Percentiles rank a stretch among this genome's conserved stretches.
Evolutionary conservation across 2,797 vertebrate genomes (phyloP).

Genomic region (Fistularia tabacaria): DNA sequence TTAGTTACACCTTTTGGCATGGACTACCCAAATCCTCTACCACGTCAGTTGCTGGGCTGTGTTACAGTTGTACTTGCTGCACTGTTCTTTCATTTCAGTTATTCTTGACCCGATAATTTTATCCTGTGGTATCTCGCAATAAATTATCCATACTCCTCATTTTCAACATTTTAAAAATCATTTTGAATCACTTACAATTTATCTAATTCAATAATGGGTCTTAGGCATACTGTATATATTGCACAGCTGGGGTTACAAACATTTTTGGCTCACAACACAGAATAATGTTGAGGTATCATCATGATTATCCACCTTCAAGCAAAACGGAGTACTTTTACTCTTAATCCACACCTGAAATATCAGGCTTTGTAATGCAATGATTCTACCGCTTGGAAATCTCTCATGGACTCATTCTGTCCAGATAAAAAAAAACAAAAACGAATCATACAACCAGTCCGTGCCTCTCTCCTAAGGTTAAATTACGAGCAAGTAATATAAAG

Average conservation of each 20-base stretch:
- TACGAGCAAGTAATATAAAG: too few species aligned
- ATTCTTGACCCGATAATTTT: slow-evolving; percentile 38
- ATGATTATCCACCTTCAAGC: too few species aligned
- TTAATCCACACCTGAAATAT: too few species aligned
- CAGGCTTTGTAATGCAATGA: too few species aligned
- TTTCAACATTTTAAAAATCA: slow-evolving; percentile 37
- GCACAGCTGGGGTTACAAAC: too few species aligned
- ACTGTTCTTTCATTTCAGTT: slow-evolving; percentile 53
- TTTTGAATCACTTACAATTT: slow-evolving; percentile 26
- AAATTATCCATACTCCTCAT: slow-evolving; percentile 31
- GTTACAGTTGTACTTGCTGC: slow-evolving; percentile 48
- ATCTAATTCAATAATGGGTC: neutral
- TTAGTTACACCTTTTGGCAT: slow-evolving; percentile 52
- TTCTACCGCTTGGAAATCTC: too few species aligned
- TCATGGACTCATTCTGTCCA: too few species aligned
- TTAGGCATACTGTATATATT: too few species aligned
- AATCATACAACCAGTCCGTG: neutral
- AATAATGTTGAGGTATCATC: too few species aligned
- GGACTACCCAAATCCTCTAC: slow-evolving; percentile 25
- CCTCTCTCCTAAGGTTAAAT: neutral
- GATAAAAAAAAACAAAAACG: too few species aligned
- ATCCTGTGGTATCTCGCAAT: slow-evolving; percentile 47
- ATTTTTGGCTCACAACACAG: too few species aligned
- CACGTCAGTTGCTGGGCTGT: slow-evolving; percentile 55
- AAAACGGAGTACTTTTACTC: too few species aligned